These are phyloP conservation scores for Pristionchus arcanus DNA, from an alignment of 2,888 invertebrate genomes.

Conservation along the genomic window DNA sequence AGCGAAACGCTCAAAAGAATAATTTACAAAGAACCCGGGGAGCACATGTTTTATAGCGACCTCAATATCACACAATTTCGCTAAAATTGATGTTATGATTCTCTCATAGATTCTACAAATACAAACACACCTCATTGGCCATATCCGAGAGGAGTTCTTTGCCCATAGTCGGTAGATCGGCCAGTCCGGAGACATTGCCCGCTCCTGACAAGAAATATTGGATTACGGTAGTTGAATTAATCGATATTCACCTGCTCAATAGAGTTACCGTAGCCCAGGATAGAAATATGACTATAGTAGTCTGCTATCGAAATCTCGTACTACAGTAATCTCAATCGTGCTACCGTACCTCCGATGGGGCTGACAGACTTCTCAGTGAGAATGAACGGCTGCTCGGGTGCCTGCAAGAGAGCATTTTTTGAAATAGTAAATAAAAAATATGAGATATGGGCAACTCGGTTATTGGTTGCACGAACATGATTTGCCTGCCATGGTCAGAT, in stretches of 20 bases:
- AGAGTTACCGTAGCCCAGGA: slow-evolving; percentile 11
- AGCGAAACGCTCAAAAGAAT: neutral
- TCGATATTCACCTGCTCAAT: too few relatives aligned
- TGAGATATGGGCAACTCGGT: neutral
- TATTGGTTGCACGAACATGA: neutral
- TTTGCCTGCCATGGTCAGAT: too few relatives aligned
- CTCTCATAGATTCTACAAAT: neutral
- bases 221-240: neutral
- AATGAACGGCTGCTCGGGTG: neutral
- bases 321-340: neutral
- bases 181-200: slow-evolving; percentile 58
- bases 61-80: neutral
- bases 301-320: neutral
- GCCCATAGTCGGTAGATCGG: slow-evolving; percentile 63
- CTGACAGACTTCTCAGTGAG: slow-evolving; percentile 16
- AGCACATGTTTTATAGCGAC: neutral
- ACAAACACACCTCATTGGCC: slow-evolving; percentile 61
- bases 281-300: neutral
- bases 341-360: slow-evolving; percentile 51
- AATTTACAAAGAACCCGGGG: neutral
- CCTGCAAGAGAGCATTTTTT: neutral
- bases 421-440: neutral
- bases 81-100: neutral
- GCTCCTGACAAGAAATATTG: neutral
- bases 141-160: slow-evolving; percentile 65